Percentiles rank a stretch among this genome's conserved stretches.
phyloP scores from a whole-genome alignment of 2,113 vertebrate genomes.

The Mastomys coucha region DNA sequence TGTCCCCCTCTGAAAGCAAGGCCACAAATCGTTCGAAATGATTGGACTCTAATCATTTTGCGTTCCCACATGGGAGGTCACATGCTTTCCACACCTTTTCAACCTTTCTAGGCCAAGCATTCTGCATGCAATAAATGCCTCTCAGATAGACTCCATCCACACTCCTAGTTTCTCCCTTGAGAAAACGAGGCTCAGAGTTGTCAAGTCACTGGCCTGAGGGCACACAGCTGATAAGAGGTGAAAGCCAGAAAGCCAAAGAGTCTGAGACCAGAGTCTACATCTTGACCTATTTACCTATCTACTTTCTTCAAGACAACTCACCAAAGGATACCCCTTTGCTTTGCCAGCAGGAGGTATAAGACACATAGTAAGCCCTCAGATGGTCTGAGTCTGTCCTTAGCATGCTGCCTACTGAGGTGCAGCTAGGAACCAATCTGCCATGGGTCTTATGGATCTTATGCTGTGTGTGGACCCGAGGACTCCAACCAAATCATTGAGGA shows the following conservation, averaged over 20 bases:
- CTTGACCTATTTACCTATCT: not conserved
- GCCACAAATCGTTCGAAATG: not conserved
- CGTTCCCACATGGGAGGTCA: not conserved
- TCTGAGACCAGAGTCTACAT: not conserved
- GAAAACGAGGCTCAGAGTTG: not conserved
- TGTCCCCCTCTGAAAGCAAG: not conserved
- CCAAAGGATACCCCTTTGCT: rapidly evolving
- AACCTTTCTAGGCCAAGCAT: not conserved
- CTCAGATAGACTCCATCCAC: not conserved
- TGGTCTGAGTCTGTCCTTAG: not conserved
- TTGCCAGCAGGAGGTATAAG: not conserved
- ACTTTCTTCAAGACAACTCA: not conserved
- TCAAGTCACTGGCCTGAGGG: not conserved
- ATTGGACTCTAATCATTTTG: not conserved
- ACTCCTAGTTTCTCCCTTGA: not conserved
- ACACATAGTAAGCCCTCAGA: not conserved
- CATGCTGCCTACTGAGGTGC: not conserved
- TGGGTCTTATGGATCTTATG: not conserved
- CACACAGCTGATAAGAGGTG: not conserved
- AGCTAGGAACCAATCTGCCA: not conserved
- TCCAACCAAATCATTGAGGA: not conserved
- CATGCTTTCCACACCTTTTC: not conserved
- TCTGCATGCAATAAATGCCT: rapidly evolving
- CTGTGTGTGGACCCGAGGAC: not conserved
- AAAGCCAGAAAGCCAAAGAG: not conserved